phyloP scores from a whole-genome alignment of 2,797 vertebrate genomes.

The Hyperoplus immaculatus region DNA sequence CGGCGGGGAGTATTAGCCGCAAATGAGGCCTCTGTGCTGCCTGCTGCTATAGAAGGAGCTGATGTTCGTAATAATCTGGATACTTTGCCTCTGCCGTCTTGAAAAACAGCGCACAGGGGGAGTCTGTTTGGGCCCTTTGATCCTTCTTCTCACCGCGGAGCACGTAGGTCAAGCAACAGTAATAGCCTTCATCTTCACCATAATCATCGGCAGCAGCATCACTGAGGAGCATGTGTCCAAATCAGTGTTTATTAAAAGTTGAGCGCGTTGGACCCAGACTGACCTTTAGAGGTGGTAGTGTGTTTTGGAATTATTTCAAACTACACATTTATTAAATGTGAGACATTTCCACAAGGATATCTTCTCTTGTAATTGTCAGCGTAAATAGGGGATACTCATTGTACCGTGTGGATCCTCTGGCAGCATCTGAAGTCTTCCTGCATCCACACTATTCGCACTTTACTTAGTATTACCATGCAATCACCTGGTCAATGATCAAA shows the following conservation, averaged over 20 bases:
- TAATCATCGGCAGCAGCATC: constrained; percentile 57
- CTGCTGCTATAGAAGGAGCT: constrained; percentile 22
- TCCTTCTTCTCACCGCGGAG: constrained; percentile 57
- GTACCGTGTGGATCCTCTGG: too few species aligned
- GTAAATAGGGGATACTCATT: background rate
- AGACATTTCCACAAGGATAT: too few species aligned
- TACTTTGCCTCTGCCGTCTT: constrained; percentile 28
- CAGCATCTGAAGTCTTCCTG: too few species aligned
- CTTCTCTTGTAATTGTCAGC: too few species aligned
- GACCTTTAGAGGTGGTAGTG: constrained; percentile 23
- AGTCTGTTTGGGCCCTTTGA: constrained; percentile 65
- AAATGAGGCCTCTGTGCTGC: constrained; percentile 22
- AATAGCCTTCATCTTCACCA: constrained; percentile 77
- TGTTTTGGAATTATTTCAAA: background rate
- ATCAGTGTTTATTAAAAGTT: constrained; percentile 31
- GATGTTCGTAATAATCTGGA: constrained; percentile 50
- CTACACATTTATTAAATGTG: too few species aligned
- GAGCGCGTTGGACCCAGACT: constrained; percentile 40
- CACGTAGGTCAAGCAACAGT: constrained; percentile 74
- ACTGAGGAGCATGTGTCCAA: constrained; percentile 54
- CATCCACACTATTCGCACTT: too few species aligned
- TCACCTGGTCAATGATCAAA: too few species aligned
- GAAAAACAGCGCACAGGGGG: constrained; percentile 48
- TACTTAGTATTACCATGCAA: too few species aligned
- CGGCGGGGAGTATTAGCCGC: constrained; percentile 41